Base-by-base conservation (phyloP, 2,797 vertebrate species). In the Diceros bicornis region DNA sequence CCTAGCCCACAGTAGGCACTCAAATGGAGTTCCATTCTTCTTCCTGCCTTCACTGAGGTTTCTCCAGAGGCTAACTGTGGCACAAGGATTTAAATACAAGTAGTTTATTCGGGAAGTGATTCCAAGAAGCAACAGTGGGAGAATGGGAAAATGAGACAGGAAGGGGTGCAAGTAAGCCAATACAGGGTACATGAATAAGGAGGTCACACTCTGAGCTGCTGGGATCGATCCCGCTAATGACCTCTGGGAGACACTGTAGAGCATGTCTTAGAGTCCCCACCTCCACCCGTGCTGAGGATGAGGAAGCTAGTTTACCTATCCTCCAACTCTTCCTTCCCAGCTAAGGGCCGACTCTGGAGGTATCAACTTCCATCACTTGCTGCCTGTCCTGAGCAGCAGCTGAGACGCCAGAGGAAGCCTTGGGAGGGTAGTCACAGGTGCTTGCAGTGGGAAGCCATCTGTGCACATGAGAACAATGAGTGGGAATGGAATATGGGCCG, bases 401-500 rank as follows among this genome's bases (percentile, higher is more conserved):
- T 52, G 82, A 83, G 69, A 29, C 23, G 7, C 20, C 79, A 92
- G 47, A 34, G 50, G 27, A 85, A 59, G 62, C 57, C 41, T 44
- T 29, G 12, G 61, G 11, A 68, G 47, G 29, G 4, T 9, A 13
- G 41, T 29, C 74, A 69, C 57, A 37, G 64, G 47, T 37, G 11
- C 41, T 55, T 20, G 21, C 37, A 2, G 4, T 6, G 6, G n/a
- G 61, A 21, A 78, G 61, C 55, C 90, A n/a, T 41, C 25, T 20
- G 5, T 2, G 7, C 44, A 55, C 41, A 4, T 0, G 10, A 85
- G 47, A 59, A 72, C 12, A 29, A 2, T n/a, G 41, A 34, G n/a
- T 8, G 2, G n/a, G 3, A 0, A 1, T 1, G 37, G n/a, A 16
- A 6, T 0, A 3, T 1, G 4, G 57, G 29, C 61, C 14, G 10